Base-by-base conservation (phyloP, 2,888 invertebrate genomes). In the Caenorhabditis wallacei region DNA sequence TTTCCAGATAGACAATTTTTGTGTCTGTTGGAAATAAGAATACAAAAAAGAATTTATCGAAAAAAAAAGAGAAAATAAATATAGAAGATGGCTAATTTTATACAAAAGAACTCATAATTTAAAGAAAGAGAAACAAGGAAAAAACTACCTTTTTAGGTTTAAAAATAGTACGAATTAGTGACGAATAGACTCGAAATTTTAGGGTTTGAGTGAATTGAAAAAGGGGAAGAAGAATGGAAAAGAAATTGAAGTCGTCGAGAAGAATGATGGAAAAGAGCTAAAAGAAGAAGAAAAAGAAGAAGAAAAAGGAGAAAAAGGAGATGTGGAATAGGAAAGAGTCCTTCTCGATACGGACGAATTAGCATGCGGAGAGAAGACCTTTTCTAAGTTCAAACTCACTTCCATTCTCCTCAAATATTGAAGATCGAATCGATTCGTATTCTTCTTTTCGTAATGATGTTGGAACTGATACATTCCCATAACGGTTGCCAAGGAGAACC, bases 401-500 rank as follows among this genome's bases (percentile, higher is more conserved):
- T 80, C 86, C 87, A 51, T 91, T 91, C 16, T 89, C 85, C 74
- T 92, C 92, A 69, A 90, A 90, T 13, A 91, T 89, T 22, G 90
- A 90, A 24, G 87, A 85, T 56, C 89, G 88, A 68, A 92, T 91
- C 35, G 89, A 88, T 30, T 92, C 91, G 79, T 92, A 93, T 61
- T 93, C 93, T 1, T 92, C 92, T 1, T 90, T 89, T 16, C 91
- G 91, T 10, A 93, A 90, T 30, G 85, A 87, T 2, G 90, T 82
- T 13, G 93, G 93, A 4, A 93, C 88, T 13, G 92, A 82, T 24
- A 89, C 88, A 2, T 91, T 89, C 1, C 93, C 93, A 81, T 93
- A 93, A 64, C 92, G 92, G 84, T 93, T 93, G 5, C 93, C 93
- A 16, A 93, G 87, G 26, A 93, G 87, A 40, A 92, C 89, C 93